These are phyloP conservation scores for Mesocentrotus franciscanus DNA, from an alignment of 53 echinoderm and acorn worm genomes.

Conservation along the genomic window DNA sequence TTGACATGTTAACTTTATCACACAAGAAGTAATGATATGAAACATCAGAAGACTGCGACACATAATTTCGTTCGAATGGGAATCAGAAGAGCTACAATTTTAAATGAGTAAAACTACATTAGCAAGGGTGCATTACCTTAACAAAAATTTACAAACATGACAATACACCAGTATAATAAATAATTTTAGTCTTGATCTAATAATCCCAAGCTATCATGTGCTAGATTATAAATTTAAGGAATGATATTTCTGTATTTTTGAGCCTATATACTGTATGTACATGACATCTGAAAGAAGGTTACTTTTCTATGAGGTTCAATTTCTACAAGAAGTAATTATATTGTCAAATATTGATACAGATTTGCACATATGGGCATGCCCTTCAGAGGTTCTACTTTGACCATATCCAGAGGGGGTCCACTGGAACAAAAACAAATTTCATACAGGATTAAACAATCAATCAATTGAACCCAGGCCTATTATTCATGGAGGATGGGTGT, in stretches of 20 bases:
- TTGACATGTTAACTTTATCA: no score
- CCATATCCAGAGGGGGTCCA: neutral
- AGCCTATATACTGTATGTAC: neutral
- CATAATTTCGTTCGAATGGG: no score
- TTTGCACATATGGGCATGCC: neutral
- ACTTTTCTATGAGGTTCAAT: neutral
- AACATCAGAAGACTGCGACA: no score
- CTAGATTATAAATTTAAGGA: no score
- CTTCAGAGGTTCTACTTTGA: neutral
- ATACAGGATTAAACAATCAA: neutral
- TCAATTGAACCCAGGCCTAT: neutral
- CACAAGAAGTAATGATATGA: no score
- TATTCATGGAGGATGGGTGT: conserved; percentile 18
- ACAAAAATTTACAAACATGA: no score
- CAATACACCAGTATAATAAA: no score
- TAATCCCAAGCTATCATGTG: no score
- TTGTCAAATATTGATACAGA: neutral
- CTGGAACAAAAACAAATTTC: neutral
- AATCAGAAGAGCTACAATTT: no score
- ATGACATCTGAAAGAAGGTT: neutral
- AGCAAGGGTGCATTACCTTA: no score
- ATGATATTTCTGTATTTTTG: neutral
- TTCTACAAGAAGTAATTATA: neutral
- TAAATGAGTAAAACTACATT: no score
- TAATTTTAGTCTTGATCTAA: no score